Evolutionary conservation across 2,888 invertebrate genomes (phyloP), one percentile per base, ranked within the genome.

Genomic region (Callinectes sapidus): DNA sequence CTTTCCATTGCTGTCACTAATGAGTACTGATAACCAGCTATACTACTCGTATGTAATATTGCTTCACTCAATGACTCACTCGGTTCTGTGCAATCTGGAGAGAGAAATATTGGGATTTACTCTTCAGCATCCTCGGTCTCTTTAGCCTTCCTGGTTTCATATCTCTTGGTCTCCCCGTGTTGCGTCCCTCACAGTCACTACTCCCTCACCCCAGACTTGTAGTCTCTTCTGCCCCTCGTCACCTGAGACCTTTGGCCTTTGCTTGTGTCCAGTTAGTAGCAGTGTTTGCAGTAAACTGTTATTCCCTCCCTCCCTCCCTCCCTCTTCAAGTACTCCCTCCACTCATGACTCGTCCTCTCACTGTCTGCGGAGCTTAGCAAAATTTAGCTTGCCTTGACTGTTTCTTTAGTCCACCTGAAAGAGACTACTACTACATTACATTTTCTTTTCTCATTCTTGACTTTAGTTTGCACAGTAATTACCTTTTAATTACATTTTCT

Each of bases 1-100:
- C 91, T 91, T 61, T 87, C 87, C 71, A 87, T 91, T 54, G 32
- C 91, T 91, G 91, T 91, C 66, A 91, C 71, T 90, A 42, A 81
- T 81, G 16, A 81, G 81, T 81, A 81, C 3, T 81, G 32, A 81
- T 81, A 81, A 81, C 35, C 35, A 81, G 35, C 35, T 81, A 71
- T 66, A 81, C 14, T 81, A 48, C 48, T 48, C 48, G 48, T 48
- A 55, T 61, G 61, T 61, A 85, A 81, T 35, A 81, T 35, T 81
- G 81, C 81, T 81, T 81, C 81, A 81, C 32, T 81, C 81, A 81
- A 81, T 81, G 35, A 81, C 81, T 81, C 81, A 81, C 81, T 81
- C 35, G 81, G 35, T 81, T 71, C 81, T 81, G 35, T 81, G 35
- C 81, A 35, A 81, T 81, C 81, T 81, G 35, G 81, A 81, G 35